Evolutionary conservation across 2,797 vertebrate species (phyloP), one percentile per base, ranked within the genome.

Genomic region (Cryptoblepharus egeriae): DNA sequence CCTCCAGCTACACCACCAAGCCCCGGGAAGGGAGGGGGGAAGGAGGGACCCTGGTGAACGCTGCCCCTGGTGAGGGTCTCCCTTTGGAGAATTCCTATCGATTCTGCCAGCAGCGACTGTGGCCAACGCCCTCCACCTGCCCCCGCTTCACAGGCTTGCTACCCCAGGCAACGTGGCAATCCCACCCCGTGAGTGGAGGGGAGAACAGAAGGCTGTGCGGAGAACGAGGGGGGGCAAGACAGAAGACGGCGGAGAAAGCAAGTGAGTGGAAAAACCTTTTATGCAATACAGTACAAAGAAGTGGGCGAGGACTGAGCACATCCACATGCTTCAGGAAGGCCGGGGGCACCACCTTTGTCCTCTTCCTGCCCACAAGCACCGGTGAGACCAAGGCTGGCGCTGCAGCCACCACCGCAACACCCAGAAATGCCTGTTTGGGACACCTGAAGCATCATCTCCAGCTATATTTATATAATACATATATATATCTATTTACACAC

Each of bases 301-400:
- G 49, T 52, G 49, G 18, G 49, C 15, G 1, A 30, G 8, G 22
- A 55, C 24, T 1, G 68, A 67, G 3, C 24, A 58, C 0, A 77
- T n/a, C n/a, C 79, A 37, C 26, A 61, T 4, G 26, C 49, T 35
- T 82, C 13, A 79, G 52, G 1, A 71, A 80, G 71, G 75, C 84
- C 85, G 70, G 79, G 88, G 73, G 85, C 79, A 85, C 49, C 6
- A 16, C 15, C 2, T 15, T 18, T 15, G 13, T 18, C 49, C 49
- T 10, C 49, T 15, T 2, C 49, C 2, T 15, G 2, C 4, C 52
- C 79, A 73, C 75, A 85, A 91, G 74, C 5, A 82, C 42, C 80
- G 74, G 76, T 3, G 49, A 30, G 64, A 28, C 35, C 83, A 55
- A 81, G 32, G 0, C 49, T 0, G 60, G 57, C 32, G 26, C 71